phyloP scores from a whole-genome alignment of 2,888 invertebrate species.

The Patella depressa region DNA sequence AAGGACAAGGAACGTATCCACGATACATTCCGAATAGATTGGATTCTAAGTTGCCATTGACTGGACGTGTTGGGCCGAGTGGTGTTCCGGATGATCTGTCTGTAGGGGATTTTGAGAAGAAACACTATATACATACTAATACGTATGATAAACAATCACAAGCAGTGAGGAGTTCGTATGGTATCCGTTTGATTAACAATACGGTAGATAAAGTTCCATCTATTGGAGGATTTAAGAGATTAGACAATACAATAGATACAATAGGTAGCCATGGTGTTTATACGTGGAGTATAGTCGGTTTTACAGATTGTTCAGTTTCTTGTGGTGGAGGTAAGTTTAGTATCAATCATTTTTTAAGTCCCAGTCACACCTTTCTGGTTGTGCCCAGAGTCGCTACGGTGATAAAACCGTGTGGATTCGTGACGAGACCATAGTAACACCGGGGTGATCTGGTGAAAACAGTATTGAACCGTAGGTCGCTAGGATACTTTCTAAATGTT shows the following conservation, averaged over 20 bases:
- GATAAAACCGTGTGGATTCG: no score
- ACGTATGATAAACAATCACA: background rate
- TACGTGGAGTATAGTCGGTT: conserved; percentile 83
- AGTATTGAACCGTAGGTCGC: no score
- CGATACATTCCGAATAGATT: background rate
- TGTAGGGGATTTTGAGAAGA: no score
- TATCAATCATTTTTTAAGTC: no score
- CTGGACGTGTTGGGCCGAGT: background rate
- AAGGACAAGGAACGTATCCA: background rate
- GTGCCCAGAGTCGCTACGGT: no score
- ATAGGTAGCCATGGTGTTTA: conserved; percentile 38
- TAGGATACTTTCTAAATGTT: no score
- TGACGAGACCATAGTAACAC: no score
- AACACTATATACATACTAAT: no score
- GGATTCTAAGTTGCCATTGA: background rate
- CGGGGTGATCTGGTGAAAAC: no score
- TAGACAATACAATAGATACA: conserved; percentile 33
- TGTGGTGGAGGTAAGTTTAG: conserved; percentile 42
- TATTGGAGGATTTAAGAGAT: background rate
- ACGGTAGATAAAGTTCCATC: background rate
- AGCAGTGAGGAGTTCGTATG: conserved; percentile 4
- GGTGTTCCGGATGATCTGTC: background rate
- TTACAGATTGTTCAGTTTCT: conserved; percentile 82
- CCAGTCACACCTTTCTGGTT: no score
- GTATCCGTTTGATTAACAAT: background rate